Evolutionary conservation across 2,797 vertebrate genomes (phyloP).

Genomic region (Xiphophorus birchmanni): DNA sequence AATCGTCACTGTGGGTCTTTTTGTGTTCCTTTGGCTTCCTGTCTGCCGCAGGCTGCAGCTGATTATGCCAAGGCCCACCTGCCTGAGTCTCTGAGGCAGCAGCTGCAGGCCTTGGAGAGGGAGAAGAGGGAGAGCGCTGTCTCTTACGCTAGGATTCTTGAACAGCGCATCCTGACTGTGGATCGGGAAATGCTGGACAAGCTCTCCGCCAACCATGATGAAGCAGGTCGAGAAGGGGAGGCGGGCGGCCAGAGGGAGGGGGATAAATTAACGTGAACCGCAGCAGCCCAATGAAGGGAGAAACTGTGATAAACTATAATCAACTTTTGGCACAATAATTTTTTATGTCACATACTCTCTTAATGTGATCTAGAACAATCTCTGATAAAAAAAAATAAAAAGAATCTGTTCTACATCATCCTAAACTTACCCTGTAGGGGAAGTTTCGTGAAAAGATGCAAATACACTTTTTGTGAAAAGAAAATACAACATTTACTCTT

Average conservation of each 20-base stretch:
- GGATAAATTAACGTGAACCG: background rate
- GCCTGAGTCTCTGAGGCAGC: slow-evolving; percentile 91
- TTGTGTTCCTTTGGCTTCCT: background rate
- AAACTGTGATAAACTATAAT: background rate
- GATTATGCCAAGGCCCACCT: slow-evolving; percentile 96
- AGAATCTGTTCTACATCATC: background rate
- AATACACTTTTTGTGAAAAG: background rate
- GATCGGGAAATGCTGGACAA: slow-evolving; percentile 97
- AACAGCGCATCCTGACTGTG: slow-evolving; percentile 93
- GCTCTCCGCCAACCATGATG: slow-evolving; percentile 92
- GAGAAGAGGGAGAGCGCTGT: slow-evolving; percentile 92
- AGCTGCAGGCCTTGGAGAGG: slow-evolving; percentile 91
- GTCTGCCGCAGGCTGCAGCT: slow-evolving; percentile 87
- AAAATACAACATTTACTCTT: background rate
- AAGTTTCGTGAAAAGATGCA: background rate
- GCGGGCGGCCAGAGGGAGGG: slow-evolving; percentile 5
- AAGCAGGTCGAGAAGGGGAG: slow-evolving; percentile 87
- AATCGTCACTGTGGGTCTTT: background rate
- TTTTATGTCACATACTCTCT: background rate
- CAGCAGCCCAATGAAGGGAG: background rate
- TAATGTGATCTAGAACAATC: background rate
- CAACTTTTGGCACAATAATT: background rate
- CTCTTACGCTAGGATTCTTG: slow-evolving; percentile 92
- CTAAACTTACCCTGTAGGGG: background rate
- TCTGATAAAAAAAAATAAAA: background rate